These are phyloP conservation scores for Halichoerus grypus DNA, from an alignment of 2,113 vertebrate species.

Conservation along the genomic window DNA sequence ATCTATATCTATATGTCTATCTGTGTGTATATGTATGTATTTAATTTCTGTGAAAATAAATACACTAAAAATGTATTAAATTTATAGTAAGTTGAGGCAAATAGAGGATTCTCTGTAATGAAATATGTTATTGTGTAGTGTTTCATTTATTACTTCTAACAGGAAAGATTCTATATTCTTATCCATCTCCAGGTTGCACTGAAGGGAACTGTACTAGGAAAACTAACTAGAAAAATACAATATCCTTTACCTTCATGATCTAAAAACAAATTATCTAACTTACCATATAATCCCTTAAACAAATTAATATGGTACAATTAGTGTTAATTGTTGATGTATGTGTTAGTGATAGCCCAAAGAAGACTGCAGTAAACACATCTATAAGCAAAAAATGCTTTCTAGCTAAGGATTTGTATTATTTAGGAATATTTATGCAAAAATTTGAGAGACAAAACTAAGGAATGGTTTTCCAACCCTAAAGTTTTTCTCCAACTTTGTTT, in stretches of 20 bases:
- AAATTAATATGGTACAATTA: background rate
- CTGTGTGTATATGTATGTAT: background rate
- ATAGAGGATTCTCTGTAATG: background rate
- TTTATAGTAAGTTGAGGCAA: background rate
- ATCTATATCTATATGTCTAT: background rate
- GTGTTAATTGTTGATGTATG: background rate
- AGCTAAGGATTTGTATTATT: background rate
- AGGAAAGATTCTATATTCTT: background rate
- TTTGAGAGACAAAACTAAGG: background rate
- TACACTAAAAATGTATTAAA: background rate
- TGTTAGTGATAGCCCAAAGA: background rate
- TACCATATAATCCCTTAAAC: background rate
- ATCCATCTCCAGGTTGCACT: background rate
- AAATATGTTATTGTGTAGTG: background rate
- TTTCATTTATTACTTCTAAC: background rate
- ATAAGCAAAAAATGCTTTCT: background rate
- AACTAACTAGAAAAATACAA: background rate
- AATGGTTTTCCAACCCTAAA: background rate
- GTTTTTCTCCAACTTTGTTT: background rate
- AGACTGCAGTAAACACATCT: background rate
- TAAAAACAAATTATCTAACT: background rate
- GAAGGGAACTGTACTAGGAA: background rate
- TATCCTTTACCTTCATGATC: background rate
- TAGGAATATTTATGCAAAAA: background rate
- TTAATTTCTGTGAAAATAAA: background rate